Conservation (phyloP, 2,113 vertebrate species). For the Pteruthius melanotis region DNA sequence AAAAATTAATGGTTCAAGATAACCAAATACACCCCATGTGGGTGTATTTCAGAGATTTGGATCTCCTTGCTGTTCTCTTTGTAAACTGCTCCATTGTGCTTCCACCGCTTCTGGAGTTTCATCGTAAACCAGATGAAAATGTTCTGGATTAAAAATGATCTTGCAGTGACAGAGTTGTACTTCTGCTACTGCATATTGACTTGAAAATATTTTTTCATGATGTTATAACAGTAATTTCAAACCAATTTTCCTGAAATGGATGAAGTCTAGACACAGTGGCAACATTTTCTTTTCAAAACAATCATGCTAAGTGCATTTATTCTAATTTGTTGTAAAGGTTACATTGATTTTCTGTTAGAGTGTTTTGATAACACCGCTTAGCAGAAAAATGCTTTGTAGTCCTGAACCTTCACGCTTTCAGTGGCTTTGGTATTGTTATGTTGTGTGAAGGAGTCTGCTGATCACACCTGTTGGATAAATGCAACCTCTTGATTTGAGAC, state of each 20-base stretch:
- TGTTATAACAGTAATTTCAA: background rate
- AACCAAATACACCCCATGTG: background rate
- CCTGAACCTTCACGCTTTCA: background rate
- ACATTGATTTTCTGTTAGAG: background rate
- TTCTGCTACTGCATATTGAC: background rate
- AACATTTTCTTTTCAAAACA: background rate
- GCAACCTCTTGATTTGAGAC: background rate
- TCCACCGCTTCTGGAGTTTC: background rate
- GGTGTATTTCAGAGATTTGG: background rate
- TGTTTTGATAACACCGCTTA: background rate
- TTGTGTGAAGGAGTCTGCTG: background rate
- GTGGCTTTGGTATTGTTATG: background rate
- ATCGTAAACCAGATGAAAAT: background rate
- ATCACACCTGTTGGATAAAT: background rate
- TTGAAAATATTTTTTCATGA: background rate
- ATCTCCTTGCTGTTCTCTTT: background rate
- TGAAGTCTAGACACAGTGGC: background rate
- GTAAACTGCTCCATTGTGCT: background rate
- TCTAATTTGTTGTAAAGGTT: background rate
- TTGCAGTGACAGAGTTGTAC: background rate
- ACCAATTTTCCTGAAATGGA: background rate
- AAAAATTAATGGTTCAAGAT: background rate
- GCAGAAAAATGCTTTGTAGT: background rate
- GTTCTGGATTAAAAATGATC: background rate
- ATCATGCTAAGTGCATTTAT: background rate